Conservation (phyloP, 2,888 invertebrate species). For the Rhogogaster chlorosoma region DNA sequence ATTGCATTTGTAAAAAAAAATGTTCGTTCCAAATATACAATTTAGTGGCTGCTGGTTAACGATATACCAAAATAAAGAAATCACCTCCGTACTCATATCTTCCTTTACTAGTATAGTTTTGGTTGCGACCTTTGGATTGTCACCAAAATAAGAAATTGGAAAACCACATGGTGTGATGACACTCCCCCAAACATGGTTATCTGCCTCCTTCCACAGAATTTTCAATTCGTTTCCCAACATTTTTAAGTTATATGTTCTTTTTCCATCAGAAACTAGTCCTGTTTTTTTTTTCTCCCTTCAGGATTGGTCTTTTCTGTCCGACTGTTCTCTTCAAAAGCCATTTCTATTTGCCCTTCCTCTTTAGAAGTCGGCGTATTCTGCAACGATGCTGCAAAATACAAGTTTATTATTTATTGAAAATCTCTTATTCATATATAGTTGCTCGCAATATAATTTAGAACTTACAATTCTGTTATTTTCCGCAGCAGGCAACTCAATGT, state of each 20-base stretch:
- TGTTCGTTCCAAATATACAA: not conserved
- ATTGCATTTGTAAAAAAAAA: not conserved
- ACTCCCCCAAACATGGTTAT: not conserved
- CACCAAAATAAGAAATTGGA: not conserved
- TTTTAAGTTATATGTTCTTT: not conserved
- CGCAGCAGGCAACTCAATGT: not conserved
- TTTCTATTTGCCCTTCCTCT: not conserved
- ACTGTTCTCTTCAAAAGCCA: not conserved
- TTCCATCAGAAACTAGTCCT: not conserved
- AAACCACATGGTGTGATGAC: not conserved
- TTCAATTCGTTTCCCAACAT: not conserved
- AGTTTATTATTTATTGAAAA: not conserved
- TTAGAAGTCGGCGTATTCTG: not conserved
- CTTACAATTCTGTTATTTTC: constrained; percentile 4
- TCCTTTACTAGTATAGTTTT: constrained; percentile 20
- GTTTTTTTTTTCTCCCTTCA: not conserved
- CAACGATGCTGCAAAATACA: not conserved
- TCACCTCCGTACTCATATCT: constrained; percentile 28
- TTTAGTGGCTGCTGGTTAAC: not conserved
- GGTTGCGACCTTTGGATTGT: not conserved
- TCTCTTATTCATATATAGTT: not conserved
- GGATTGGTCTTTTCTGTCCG: not conserved
- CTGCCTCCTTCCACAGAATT: not conserved
- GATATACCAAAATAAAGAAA: not conserved
- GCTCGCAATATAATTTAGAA: constrained; percentile 27